These are phyloP conservation scores for Crotalus horridus DNA, from an alignment of 2,113 vertebrate genomes.

Conservation along the genomic window DNA sequence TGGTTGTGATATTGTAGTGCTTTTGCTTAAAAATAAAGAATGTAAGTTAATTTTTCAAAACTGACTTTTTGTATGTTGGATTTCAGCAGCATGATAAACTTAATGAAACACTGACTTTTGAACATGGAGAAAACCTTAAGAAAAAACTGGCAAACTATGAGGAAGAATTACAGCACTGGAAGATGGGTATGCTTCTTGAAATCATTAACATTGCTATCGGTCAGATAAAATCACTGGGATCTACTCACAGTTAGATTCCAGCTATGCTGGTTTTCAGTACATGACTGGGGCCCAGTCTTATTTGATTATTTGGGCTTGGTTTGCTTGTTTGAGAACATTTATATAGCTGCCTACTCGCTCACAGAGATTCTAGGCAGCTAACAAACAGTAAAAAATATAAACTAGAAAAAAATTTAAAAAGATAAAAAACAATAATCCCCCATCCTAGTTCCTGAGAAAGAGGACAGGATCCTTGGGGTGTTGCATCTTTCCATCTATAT, in stretches of 20 bases:
- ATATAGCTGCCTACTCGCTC: background rate
- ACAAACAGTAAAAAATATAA: background rate
- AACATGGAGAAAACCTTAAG: slow-evolving; percentile 64
- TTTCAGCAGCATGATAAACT: slow-evolving; percentile 66
- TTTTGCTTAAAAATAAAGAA: background rate
- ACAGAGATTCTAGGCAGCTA: background rate
- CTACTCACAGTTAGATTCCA: background rate
- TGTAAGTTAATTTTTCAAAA: background rate
- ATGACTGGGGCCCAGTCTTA: background rate
- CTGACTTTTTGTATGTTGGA: background rate
- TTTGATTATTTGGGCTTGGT: background rate
- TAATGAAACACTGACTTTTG: slow-evolving; percentile 71
- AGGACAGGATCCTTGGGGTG: background rate
- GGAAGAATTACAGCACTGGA: slow-evolving; percentile 33
- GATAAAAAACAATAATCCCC: background rate
- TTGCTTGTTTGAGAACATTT: background rate
- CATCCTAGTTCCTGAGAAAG: background rate
- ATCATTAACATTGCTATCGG: background rate
- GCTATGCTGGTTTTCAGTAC: background rate
- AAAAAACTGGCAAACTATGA: slow-evolving; percentile 47
- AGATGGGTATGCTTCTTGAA: slow-evolving; percentile 57
- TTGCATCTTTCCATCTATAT: background rate
- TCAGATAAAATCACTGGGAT: background rate
- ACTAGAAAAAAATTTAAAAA: background rate
- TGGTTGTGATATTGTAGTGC: background rate